These are phyloP conservation scores for Cryptocephalus moraei DNA, from an alignment of 2,888 invertebrate species.

Conservation along the genomic window DNA sequence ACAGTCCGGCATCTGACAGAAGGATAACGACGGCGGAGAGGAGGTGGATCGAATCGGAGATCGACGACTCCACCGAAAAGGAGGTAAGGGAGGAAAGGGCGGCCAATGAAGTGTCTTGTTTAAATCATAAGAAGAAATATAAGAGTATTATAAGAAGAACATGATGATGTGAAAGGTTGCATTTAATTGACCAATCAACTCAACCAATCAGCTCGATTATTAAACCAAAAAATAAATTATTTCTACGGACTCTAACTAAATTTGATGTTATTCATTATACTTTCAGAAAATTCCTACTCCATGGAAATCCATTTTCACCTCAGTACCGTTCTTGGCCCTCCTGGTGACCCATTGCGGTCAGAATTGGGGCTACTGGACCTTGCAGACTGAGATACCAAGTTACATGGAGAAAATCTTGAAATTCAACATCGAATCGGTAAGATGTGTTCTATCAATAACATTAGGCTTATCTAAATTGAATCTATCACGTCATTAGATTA, in stretches of 20 bases:
- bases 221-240: too few relatives aligned
- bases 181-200: too few relatives aligned
- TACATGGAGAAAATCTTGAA: conserved; percentile 64
- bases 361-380: conserved; percentile 74
- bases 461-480: too few relatives aligned
- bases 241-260: too few relatives aligned
- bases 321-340: conserved; percentile 64
- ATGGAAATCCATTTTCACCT: conserved; percentile 63
- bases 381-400: conserved; percentile 70
- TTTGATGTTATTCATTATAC: background rate
- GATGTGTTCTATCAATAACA: background rate
- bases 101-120: too few relatives aligned
- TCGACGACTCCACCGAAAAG: background rate
- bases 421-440: conserved; percentile 58
- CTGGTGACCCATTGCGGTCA: conserved; percentile 62
- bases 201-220: too few relatives aligned
- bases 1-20: background rate
- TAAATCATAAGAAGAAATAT: background rate
- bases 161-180: too few relatives aligned
- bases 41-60: background rate
- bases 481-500: too few relatives aligned
- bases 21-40: background rate
- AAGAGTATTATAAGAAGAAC: too few relatives aligned
- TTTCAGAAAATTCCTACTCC: conserved; percentile 44
- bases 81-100: too few relatives aligned